These are phyloP conservation scores for Mormyrus hasselquistii DNA, from an alignment of 2,797 vertebrate species.

Conservation along the genomic window DNA sequence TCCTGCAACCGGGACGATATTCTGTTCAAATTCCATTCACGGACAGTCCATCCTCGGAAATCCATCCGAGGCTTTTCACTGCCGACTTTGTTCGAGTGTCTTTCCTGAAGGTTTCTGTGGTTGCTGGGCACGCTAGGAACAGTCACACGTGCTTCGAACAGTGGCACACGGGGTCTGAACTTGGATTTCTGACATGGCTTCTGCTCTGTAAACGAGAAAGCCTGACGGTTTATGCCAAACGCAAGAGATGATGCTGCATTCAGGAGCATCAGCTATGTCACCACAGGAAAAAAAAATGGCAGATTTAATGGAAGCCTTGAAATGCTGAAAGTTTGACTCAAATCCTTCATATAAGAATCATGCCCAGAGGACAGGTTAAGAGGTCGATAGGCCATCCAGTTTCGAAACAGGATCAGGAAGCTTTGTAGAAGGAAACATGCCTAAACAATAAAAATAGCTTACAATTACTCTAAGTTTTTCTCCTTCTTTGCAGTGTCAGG, in stretches of 20 bases:
- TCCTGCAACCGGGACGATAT: neutral
- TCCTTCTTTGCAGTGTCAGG: neutral
- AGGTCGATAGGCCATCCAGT: neutral
- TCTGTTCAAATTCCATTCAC: neutral
- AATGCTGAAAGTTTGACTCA: neutral
- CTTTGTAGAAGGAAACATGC: neutral
- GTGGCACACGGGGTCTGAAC: neutral
- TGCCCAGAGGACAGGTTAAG: neutral
- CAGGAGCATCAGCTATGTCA: neutral
- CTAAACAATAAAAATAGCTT: neutral
- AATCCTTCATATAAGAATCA: neutral
- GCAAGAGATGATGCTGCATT: neutral
- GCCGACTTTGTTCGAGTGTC: neutral
- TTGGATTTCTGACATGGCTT: neutral
- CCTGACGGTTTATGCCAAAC: neutral
- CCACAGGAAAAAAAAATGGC: neutral
- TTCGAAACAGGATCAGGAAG: neutral
- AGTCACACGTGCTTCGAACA: neutral
- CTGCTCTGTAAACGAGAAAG: neutral
- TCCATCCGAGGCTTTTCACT: neutral
- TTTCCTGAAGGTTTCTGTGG: neutral
- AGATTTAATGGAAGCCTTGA: neutral
- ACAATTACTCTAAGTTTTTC: neutral
- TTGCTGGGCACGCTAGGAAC: neutral
- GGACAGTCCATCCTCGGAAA: neutral